A percentile compares a stretch with the other conserved stretches of the same genome.
These are phyloP conservation scores for Stratiomys singularior DNA, from an alignment of 2,888 invertebrate genomes.

Conservation along the genomic window DNA sequence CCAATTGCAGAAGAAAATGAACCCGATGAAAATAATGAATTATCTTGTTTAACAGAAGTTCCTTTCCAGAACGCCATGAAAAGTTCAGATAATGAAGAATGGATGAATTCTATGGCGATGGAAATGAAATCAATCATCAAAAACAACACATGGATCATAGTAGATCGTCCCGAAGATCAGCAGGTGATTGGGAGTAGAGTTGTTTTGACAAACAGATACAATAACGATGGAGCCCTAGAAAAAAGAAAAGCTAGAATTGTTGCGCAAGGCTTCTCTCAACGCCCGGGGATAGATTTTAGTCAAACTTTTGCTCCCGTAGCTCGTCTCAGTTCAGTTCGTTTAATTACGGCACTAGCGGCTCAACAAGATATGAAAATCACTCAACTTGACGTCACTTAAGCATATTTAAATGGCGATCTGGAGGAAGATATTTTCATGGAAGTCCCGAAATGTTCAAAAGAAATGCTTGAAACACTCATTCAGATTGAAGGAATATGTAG, in stretches of 20 bases:
- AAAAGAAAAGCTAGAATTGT: conserved; percentile 20
- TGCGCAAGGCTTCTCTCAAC: conserved; percentile 2
- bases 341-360: no score
- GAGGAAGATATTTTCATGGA: conserved; percentile 53
- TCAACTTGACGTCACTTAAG: conserved; percentile 54
- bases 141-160: conserved; percentile 8
- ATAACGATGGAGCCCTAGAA: not conserved
- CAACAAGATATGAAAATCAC: conserved; percentile 50
- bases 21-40: no score
- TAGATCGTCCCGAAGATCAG: not conserved
- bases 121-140: conserved; percentile 27
- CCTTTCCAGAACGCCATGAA: no score
- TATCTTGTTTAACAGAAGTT: no score
- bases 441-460: not conserved
- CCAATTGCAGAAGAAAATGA: no score
- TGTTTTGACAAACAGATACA: not conserved
- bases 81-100: not conserved
- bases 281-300: conserved; percentile 10
- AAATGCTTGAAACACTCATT: not conserved
- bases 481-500: not conserved
- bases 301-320: conserved; percentile 10
- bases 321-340: conserved; percentile 42
- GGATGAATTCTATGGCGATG: conserved; percentile 49
- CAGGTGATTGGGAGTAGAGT: not conserved
- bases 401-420: conserved; percentile 53